phyloP scores from a whole-genome alignment of 2,888 invertebrate species.

The Drosophila flavopinicola region DNA sequence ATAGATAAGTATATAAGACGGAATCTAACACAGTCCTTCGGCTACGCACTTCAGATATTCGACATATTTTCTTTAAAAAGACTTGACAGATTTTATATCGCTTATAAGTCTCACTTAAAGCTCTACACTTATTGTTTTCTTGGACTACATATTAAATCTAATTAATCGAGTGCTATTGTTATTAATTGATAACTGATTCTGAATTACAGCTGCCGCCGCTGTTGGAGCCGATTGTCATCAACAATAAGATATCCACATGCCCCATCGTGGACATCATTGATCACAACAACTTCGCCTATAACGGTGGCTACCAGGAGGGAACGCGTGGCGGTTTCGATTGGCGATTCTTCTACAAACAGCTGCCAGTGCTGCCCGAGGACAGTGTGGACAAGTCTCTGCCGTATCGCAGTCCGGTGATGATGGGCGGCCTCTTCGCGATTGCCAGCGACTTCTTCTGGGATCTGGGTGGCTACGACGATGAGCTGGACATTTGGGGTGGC shows the following conservation, averaged over 20 bases:
- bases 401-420: constrained; percentile 95
- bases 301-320: constrained; percentile 94
- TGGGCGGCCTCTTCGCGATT: constrained; percentile 98
- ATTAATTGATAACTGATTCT: constrained; percentile 82
- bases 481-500: constrained; percentile 98
- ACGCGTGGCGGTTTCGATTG: constrained; percentile 98
- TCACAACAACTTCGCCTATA: constrained; percentile 93
- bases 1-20: too few species aligned
- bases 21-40: too few species aligned
- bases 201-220: constrained; percentile 92
- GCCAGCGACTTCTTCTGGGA: constrained; percentile 97
- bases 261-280: constrained; percentile 98
- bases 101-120: too few species aligned
- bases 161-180: too few species aligned
- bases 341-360: constrained; percentile 94
- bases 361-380: constrained; percentile 87
- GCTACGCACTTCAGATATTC: too few species aligned
- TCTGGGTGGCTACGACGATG: constrained; percentile 96
- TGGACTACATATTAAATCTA: too few species aligned
- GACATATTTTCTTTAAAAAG: too few species aligned
- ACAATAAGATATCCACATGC: constrained; percentile 94
- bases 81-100: too few species aligned
- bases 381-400: constrained; percentile 73
- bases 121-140: too few species aligned
- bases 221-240: constrained; percentile 90